phyloP scores from a whole-genome alignment of 30 jellyfish, hydroid and myxozoan genomes.

The Chironex yamaguchii region DNA sequence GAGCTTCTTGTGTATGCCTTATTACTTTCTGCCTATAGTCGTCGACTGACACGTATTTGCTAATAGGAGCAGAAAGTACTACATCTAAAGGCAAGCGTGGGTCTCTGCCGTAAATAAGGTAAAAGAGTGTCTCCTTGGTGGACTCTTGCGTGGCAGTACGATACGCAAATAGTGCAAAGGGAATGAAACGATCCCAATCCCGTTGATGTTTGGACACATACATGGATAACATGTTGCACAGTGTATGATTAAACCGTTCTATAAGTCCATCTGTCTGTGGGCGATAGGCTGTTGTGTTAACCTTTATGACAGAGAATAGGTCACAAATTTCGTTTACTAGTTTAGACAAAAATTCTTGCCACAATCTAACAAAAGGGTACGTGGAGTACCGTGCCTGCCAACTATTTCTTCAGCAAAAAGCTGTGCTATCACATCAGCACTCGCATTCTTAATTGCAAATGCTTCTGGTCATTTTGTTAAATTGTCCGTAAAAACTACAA shows the following conservation, averaged over 20 bases:
- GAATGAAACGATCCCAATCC: conserved; percentile 73
- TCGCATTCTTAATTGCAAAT: conserved; percentile 10
- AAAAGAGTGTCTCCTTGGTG: conserved; percentile 80
- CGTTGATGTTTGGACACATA: conserved; percentile 56
- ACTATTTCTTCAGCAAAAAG: conserved; percentile 65
- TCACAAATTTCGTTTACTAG: conserved; percentile 60
- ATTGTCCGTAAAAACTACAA: conserved; percentile 70
- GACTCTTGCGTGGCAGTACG: conserved; percentile 74
- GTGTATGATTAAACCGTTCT: conserved; percentile 59
- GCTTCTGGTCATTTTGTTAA: conserved; percentile 81
- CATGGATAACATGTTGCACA: conserved; percentile 38
- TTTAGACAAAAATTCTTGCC: conserved; percentile 68
- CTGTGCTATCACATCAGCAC: conserved; percentile 54
- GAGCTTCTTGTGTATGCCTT: conserved; percentile 53
- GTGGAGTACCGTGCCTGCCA: conserved; percentile 64
- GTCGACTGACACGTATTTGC: conserved; percentile 58
- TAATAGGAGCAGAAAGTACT: conserved; percentile 54
- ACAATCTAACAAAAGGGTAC: conserved; percentile 43
- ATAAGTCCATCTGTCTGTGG: conserved; percentile 72
- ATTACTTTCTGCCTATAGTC: conserved; percentile 34
- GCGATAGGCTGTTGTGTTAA: conserved; percentile 67
- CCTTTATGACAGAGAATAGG: conserved; percentile 24
- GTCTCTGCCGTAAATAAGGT: conserved; percentile 69
- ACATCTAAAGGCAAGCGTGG: conserved; percentile 75
- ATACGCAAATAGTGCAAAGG: no score